Evolutionary conservation across 2,797 vertebrate species (phyloP).

Genomic region (Catostomus latipinnis): DNA sequence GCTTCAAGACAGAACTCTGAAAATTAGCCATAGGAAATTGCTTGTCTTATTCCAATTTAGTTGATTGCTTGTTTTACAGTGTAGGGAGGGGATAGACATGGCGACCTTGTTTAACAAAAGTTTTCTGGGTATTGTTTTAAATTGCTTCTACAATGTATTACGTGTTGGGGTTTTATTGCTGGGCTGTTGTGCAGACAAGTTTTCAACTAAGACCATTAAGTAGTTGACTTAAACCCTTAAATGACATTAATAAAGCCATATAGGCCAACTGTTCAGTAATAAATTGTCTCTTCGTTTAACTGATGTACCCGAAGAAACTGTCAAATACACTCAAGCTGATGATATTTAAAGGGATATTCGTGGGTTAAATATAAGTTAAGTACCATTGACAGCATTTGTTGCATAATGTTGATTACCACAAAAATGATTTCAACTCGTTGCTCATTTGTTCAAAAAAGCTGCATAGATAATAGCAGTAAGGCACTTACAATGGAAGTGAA

Average conservation of each 20-base stretch:
- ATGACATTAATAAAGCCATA: neutral
- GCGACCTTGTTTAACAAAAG: constrained; percentile 53
- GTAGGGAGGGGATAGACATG: neutral
- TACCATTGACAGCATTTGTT: too few relatives aligned
- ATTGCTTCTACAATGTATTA: constrained; percentile 25
- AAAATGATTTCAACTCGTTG: too few relatives aligned
- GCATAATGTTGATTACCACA: too few relatives aligned
- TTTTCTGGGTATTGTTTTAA: constrained; percentile 43
- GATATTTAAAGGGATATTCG: too few relatives aligned
- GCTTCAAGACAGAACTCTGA: constrained; percentile 4
- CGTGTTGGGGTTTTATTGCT: neutral
- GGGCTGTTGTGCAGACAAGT: neutral
- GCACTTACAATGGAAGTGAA: too few relatives aligned
- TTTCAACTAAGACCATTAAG: neutral
- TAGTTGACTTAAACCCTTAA: neutral
- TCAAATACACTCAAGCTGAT: too few relatives aligned
- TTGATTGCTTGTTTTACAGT: constrained; percentile 35
- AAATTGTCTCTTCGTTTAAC: too few relatives aligned
- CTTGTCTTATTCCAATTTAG: constrained; percentile 34
- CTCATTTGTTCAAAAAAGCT: too few relatives aligned
- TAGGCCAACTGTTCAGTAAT: neutral
- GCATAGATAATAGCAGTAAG: too few relatives aligned
- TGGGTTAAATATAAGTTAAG: too few relatives aligned
- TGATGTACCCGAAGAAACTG: too few relatives aligned
- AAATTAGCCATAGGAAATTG: constrained; percentile 47